Percentiles rank a stretch among this genome's conserved stretches.
phyloP scores from a whole-genome alignment of 2,113 vertebrate genomes.

The Periophthalmus modestus region DNA sequence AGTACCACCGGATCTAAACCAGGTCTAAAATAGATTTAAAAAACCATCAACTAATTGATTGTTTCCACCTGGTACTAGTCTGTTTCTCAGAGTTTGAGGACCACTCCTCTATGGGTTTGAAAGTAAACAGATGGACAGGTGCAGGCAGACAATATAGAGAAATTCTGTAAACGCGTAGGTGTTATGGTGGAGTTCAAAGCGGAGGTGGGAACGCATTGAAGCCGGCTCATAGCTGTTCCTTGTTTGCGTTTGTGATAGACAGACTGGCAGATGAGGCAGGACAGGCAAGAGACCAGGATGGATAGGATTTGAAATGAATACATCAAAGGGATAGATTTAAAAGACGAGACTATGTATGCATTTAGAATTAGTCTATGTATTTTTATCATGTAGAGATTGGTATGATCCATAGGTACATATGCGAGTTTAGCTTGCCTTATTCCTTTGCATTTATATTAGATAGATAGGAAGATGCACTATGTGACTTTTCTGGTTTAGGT shows the following conservation, averaged over 20 bases:
- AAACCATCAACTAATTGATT: not conserved
- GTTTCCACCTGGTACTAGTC: not conserved
- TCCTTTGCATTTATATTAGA: not conserved
- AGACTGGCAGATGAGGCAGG: not conserved
- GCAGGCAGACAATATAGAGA: not conserved
- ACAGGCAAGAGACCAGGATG: conserved; percentile 1
- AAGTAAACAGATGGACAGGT: not conserved
- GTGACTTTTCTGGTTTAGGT: no score
- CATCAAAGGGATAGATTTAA: not conserved
- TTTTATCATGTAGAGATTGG: not conserved
- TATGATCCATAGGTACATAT: not conserved
- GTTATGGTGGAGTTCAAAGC: not conserved
- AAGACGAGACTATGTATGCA: not conserved
- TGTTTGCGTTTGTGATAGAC: conserved; percentile 5
- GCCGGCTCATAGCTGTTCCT: not conserved
- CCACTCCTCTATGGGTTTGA: not conserved
- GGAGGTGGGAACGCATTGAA: not conserved
- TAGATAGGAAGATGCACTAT: not conserved
- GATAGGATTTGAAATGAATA: not conserved
- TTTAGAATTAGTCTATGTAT: not conserved
- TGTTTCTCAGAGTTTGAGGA: not conserved
- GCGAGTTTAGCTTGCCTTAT: not conserved
- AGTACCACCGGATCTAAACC: not conserved
- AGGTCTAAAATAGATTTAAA: no score
- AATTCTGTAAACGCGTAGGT: not conserved